Percentiles rank a stretch among this genome's conserved stretches.
phyloP scores from a whole-genome alignment of 2,113 vertebrate species.

The Hypanus sabinus region DNA sequence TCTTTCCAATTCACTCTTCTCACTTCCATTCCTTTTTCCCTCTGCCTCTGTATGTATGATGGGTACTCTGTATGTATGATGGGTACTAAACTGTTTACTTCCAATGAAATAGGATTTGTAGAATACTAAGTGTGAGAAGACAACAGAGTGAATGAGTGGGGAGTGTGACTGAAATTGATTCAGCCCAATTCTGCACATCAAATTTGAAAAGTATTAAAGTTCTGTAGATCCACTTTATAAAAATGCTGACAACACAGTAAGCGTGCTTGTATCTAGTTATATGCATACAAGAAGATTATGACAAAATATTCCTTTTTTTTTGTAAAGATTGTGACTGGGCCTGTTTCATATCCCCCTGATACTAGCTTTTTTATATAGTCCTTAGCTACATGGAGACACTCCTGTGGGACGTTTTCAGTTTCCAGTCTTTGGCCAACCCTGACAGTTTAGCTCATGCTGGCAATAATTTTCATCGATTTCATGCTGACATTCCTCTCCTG shows the following conservation, averaged over 20 bases:
- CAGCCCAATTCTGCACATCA: background rate
- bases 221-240: background rate
- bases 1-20: background rate
- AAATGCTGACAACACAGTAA: background rate
- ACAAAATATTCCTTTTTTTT: background rate
- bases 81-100: background rate
- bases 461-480: background rate
- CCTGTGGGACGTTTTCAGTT: background rate
- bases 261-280: background rate
- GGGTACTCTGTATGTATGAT: background rate
- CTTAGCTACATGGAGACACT: too few species aligned
- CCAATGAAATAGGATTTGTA: background rate
- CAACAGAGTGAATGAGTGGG: background rate
- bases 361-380: background rate
- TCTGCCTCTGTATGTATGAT: background rate
- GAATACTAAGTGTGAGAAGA: background rate
- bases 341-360: background rate
- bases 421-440: background rate
- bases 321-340: background rate
- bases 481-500: background rate
- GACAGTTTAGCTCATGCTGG: background rate
- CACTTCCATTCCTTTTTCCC: background rate
- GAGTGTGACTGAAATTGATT: background rate
- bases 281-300: background rate
- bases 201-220: background rate